Evolutionary conservation across 1,140 invertebrate species (phyloP).

Genomic region (Drosophila erecta): DNA sequence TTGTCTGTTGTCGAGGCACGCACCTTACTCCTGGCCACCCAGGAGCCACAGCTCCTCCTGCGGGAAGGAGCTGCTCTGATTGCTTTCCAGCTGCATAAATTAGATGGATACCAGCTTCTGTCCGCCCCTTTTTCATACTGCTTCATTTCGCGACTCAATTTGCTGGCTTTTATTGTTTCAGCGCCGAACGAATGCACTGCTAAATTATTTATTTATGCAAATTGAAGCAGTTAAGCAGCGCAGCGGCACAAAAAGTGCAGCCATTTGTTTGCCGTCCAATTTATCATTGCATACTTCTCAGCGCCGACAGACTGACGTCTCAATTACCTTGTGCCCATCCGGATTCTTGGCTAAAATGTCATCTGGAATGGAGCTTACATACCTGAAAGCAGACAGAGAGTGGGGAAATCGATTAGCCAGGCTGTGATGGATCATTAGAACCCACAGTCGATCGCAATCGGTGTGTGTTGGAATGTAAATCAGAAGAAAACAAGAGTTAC

Average conservation of each 20-base stretch:
- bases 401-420: slow-evolving; percentile 15
- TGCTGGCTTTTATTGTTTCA: slow-evolving; percentile 73
- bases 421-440: slow-evolving; percentile 15
- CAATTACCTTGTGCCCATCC: slow-evolving; percentile 45
- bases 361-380: slow-evolving; percentile 42
- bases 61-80: slow-evolving; percentile 11
- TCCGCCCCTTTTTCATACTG: not conserved
- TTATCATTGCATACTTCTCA: slow-evolving; percentile 74
- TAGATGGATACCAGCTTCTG: slow-evolving; percentile 29
- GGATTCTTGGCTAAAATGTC: slow-evolving; percentile 5
- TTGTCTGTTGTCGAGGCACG: slow-evolving; percentile 53
- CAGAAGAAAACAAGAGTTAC: slow-evolving; percentile 69
- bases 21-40: slow-evolving; percentile 37
- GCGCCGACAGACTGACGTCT: slow-evolving; percentile 58
- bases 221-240: slow-evolving; percentile 75
- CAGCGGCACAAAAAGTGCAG: slow-evolving; percentile 53
- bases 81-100: slow-evolving; percentile 64
- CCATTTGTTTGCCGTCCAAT: slow-evolving; percentile 64
- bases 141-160: slow-evolving; percentile 75
- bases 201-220: slow-evolving; percentile 83
- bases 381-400: slow-evolving; percentile 41
- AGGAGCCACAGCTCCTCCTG: not conserved
- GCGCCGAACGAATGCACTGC: slow-evolving; percentile 49
- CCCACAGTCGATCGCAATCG: slow-evolving; percentile 32
- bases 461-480: slow-evolving; percentile 52